Conservation (phyloP, 2,113 vertebrate genomes). For the Heterocephalus glaber region DNA sequence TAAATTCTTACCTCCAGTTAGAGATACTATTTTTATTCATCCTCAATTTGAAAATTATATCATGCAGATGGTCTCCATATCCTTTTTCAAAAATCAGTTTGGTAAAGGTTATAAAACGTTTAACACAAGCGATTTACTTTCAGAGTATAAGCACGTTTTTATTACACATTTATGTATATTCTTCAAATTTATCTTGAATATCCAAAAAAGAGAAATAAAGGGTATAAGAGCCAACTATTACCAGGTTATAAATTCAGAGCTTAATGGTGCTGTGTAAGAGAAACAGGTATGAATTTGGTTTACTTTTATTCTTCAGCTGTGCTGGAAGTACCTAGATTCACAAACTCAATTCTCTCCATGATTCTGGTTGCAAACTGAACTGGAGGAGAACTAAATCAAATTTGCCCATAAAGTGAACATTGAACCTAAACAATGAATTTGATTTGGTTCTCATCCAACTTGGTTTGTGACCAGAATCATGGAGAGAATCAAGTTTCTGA, state of each 20-base stretch:
- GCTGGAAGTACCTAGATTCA: background rate
- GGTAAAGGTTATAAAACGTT: background rate
- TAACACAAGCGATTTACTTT: background rate
- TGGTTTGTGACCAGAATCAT: background rate
- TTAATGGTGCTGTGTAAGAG: background rate
- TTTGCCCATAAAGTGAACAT: background rate
- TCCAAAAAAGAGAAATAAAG: background rate
- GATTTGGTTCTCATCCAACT: background rate
- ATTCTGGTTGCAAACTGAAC: background rate
- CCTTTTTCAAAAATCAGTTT: background rate
- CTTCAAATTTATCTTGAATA: background rate
- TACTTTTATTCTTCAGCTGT: background rate
- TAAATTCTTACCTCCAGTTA: background rate
- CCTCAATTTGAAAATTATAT: background rate
- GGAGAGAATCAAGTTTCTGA: background rate
- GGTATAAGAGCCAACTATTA: background rate
- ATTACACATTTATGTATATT: background rate
- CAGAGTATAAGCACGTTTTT: background rate
- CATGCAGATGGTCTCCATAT: background rate
- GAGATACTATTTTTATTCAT: background rate
- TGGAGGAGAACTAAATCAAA: background rate
- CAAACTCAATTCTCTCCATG: background rate
- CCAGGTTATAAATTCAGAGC: background rate
- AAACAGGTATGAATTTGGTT: rapidly evolving
- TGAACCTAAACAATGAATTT: background rate